Evolutionary conservation across 2,797 vertebrate genomes (phyloP).

Genomic region (Platalea minor): DNA sequence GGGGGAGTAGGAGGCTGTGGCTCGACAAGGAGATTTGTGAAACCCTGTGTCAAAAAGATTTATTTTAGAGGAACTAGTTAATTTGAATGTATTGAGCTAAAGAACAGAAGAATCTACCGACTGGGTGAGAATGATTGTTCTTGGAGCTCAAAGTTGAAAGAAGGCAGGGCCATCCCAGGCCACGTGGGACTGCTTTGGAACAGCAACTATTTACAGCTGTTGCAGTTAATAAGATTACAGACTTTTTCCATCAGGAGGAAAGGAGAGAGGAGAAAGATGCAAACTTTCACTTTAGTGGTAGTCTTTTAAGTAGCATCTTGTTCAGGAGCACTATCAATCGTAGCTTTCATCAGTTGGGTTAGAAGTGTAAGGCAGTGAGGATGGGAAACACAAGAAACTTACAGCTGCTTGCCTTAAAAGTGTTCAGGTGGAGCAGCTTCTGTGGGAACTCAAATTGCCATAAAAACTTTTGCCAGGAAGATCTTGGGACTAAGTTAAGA

Average conservation of each 20-base stretch:
- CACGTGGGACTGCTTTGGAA: conserved; percentile 15
- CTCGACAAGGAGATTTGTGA: background rate
- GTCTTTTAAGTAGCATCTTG: background rate
- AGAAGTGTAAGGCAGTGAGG: background rate
- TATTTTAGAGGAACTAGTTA: background rate
- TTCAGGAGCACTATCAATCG: background rate
- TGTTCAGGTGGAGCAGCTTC: background rate
- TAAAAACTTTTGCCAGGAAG: background rate
- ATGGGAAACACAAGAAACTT: background rate
- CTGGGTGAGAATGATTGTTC: background rate
- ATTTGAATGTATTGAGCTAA: background rate
- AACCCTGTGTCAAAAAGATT: background rate
- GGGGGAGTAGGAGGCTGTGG: background rate
- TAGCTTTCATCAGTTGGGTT: background rate
- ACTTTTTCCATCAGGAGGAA: conserved; percentile 42
- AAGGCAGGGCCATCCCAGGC: background rate
- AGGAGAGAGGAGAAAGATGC: conserved; percentile 10
- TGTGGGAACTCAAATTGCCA: background rate
- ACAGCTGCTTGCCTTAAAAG: background rate
- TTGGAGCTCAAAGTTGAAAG: background rate
- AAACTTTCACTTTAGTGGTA: conserved; percentile 51
- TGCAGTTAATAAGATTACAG: conserved; percentile 58
- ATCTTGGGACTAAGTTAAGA: background rate
- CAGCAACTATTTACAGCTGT: conserved; percentile 61
- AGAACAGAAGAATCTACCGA: background rate